A percentile compares a stretch with the other conserved stretches of the same genome.
Conservation (phyloP, 30 jellyfish, hydroid and myxozoan genomes). For the Cassiopea xamachana region DNA sequence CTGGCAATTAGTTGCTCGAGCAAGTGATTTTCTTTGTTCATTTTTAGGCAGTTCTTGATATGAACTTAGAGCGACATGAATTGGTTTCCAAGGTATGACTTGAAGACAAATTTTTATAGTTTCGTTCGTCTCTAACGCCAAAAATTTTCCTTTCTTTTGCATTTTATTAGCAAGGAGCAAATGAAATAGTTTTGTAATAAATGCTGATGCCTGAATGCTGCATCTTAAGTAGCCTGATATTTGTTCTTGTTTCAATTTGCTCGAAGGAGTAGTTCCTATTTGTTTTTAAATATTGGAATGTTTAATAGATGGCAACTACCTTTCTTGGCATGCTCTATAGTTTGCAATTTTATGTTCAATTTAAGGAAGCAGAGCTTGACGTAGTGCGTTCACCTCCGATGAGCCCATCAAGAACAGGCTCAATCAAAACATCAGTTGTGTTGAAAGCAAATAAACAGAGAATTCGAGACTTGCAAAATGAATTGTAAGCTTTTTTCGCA, state of each 20-base stretch:
- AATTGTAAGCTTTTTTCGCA: conserved; percentile 70
- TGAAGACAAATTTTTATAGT: too few relatives aligned
- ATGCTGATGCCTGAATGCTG: too few relatives aligned
- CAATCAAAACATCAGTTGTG: conserved; percentile 76
- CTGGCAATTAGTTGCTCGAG: neutral
- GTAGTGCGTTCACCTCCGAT: conserved; percentile 75
- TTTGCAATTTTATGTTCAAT: neutral
- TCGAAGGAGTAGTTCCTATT: too few relatives aligned
- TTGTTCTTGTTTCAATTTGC: too few relatives aligned
- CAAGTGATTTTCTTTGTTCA: neutral
- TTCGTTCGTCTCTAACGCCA: too few relatives aligned
- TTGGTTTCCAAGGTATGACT: conserved; percentile 50
- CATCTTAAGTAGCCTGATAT: too few relatives aligned
- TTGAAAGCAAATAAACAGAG: conserved; percentile 93
- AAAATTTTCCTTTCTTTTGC: too few relatives aligned
- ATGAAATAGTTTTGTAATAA: too few relatives aligned
- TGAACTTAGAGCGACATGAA: conserved; percentile 77
- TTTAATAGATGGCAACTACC: too few relatives aligned
- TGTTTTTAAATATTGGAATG: too few relatives aligned
- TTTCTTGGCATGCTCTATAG: neutral
- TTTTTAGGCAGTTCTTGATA: conserved; percentile 66
- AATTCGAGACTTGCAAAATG: conserved; percentile 81
- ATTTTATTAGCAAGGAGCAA: too few relatives aligned
- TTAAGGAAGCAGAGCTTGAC: conserved; percentile 65
- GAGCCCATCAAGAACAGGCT: conserved; percentile 92